Evolutionary conservation across 2,888 invertebrate genomes (phyloP).

Genomic region (Cactoblastis cactorum): DNA sequence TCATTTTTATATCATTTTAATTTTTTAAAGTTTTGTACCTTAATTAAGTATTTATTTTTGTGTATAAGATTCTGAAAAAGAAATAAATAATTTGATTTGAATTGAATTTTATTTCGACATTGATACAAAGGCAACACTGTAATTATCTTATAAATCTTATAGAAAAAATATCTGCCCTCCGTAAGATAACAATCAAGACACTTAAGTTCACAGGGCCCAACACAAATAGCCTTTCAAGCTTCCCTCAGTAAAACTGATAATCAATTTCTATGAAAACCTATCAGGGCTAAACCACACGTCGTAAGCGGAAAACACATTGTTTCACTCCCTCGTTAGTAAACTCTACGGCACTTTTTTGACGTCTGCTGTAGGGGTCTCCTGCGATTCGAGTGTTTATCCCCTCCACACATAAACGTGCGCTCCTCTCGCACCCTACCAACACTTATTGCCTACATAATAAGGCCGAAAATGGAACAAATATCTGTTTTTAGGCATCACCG

Average conservation of each 20-base stretch:
- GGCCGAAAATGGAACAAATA: slow-evolving; percentile 34
- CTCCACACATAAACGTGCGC: slow-evolving; percentile 35
- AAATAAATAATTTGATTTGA: no score
- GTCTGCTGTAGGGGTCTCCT: slow-evolving; percentile 65
- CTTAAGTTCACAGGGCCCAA: neutral
- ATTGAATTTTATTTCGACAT: no score
- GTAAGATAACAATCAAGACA: neutral
- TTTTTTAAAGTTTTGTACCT: no score
- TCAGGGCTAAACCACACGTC: slow-evolving; percentile 40
- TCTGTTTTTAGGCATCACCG: slow-evolving; percentile 24
- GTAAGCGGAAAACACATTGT: slow-evolving; percentile 55
- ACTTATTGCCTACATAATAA: slow-evolving; percentile 36
- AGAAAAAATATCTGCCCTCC: no score
- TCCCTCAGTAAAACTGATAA: slow-evolving; percentile 17
- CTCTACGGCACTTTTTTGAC: slow-evolving; percentile 68
- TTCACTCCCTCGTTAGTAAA: slow-evolving; percentile 67
- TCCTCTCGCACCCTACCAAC: slow-evolving; percentile 25
- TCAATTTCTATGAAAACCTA: slow-evolving; percentile 44
- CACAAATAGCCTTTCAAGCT: slow-evolving; percentile 2
- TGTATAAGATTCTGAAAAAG: no score
- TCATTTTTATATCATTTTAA: no score
- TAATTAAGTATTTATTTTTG: no score
- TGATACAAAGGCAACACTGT: no score
- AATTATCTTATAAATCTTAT: no score
- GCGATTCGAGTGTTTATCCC: slow-evolving; percentile 57